Evolutionary conservation across 2,888 invertebrate species (phyloP).

Genomic region (Sminthurinus aureus): DNA sequence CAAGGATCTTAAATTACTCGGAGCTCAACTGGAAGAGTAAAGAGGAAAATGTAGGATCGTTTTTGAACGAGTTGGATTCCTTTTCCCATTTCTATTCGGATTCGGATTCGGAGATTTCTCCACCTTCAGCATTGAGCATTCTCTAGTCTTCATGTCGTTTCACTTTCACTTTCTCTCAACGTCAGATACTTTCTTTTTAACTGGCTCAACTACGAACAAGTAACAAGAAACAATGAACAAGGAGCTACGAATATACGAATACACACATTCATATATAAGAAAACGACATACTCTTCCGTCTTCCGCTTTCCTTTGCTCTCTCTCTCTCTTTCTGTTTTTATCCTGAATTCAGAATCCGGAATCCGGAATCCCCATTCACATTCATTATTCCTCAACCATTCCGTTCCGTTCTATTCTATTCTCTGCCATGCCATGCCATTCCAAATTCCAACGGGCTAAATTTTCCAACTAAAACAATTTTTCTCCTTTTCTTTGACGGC

Average conservation of each 20-base stretch:
- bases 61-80: slow-evolving; percentile 2
- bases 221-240: too few relatives aligned
- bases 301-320: not conserved
- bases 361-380: not conserved
- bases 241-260: too few relatives aligned
- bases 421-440: not conserved
- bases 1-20: slow-evolving; percentile 14
- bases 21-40: not conserved
- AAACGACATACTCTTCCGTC: not conserved
- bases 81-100: too few relatives aligned
- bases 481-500: not conserved
- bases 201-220: not conserved
- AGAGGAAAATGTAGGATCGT: not conserved
- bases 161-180: not conserved
- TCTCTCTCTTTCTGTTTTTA: not conserved
- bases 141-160: too few relatives aligned
- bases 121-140: too few relatives aligned
- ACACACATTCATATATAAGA: not conserved
- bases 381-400: not conserved
- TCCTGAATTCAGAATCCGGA: not conserved
- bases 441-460: not conserved
- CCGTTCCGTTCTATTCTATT: too few relatives aligned
- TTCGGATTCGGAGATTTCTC: too few relatives aligned
- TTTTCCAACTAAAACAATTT: not conserved
- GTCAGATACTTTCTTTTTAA: not conserved